Conservation (phyloP, 2,113 vertebrate genomes). For the Octodon degus region DNA sequence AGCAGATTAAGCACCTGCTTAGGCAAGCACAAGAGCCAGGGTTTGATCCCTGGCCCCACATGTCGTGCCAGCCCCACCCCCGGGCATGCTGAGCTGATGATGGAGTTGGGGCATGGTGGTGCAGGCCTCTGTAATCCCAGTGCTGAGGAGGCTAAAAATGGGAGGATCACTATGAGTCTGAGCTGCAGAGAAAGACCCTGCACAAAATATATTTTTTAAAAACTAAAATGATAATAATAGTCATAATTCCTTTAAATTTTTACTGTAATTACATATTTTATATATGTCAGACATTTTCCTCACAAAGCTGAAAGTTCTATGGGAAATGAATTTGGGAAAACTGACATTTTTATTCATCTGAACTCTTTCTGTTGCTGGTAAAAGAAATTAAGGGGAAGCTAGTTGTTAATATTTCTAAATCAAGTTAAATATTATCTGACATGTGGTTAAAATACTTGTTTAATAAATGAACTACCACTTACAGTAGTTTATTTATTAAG, state of each 20-base stretch:
- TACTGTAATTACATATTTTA: background rate
- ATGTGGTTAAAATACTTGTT: background rate
- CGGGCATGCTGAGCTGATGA: too few relatives aligned
- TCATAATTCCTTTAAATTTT: background rate
- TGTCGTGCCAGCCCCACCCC: too few relatives aligned
- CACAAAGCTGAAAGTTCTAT: conserved; percentile 21
- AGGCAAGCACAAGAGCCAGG: too few relatives aligned
- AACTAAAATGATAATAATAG: background rate
- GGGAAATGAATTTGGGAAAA: background rate
- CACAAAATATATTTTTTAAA: too few relatives aligned
- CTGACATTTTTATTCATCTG: background rate
- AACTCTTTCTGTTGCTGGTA: background rate
- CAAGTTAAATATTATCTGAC: background rate
- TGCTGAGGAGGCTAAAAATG: too few relatives aligned
- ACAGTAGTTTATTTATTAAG: background rate
- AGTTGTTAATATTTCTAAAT: conserved; percentile 6
- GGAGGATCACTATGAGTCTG: too few relatives aligned
- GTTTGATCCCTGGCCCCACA: too few relatives aligned
- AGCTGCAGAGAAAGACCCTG: too few relatives aligned
- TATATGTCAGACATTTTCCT: background rate
- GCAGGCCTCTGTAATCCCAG: too few relatives aligned
- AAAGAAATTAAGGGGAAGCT: conserved; percentile 38
- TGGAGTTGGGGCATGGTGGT: too few relatives aligned
- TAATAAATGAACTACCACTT: background rate
- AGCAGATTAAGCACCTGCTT: too few relatives aligned